These are phyloP conservation scores for Conistra vaccinii DNA, from an alignment of 2,888 invertebrate species.

Conservation along the genomic window DNA sequence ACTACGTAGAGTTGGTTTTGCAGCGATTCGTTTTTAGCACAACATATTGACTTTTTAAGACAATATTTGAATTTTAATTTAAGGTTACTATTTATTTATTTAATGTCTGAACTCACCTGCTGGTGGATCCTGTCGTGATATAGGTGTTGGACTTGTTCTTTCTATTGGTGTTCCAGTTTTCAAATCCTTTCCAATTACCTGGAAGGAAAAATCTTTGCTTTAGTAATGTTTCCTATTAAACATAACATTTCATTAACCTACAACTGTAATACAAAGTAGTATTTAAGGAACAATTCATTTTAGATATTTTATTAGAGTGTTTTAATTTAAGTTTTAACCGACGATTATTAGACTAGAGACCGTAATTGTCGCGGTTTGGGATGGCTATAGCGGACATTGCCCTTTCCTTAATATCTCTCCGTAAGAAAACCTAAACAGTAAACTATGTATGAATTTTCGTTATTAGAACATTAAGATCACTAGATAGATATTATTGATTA, in stretches of 20 bases:
- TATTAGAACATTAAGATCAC: not conserved
- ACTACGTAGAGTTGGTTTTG: too few relatives aligned
- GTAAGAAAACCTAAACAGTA: too few relatives aligned
- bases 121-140: slow-evolving; percentile 68
- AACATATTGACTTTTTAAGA: too few relatives aligned
- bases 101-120: slow-evolving; percentile 13
- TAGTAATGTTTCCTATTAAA: not conserved
- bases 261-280: too few relatives aligned
- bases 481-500: too few relatives aligned
- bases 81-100: too few relatives aligned
- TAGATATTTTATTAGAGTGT: not conserved
- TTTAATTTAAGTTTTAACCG: not conserved
- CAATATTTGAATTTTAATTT: too few relatives aligned
- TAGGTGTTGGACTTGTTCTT: slow-evolving; percentile 69
- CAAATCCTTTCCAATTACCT: slow-evolving; percentile 73
- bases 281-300: not conserved
- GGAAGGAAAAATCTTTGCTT: slow-evolving; percentile 33
- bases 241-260: not conserved
- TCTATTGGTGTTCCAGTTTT: slow-evolving; percentile 63
- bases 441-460: too few relatives aligned
- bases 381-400: not conserved
- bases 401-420: not conserved
- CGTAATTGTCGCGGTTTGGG: not conserved
- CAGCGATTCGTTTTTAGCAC: too few relatives aligned
- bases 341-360: not conserved